Evolutionary conservation across 2,888 invertebrate genomes (phyloP), one percentile per base, ranked within the genome.

Genomic region (Cactoblastis cactorum): DNA sequence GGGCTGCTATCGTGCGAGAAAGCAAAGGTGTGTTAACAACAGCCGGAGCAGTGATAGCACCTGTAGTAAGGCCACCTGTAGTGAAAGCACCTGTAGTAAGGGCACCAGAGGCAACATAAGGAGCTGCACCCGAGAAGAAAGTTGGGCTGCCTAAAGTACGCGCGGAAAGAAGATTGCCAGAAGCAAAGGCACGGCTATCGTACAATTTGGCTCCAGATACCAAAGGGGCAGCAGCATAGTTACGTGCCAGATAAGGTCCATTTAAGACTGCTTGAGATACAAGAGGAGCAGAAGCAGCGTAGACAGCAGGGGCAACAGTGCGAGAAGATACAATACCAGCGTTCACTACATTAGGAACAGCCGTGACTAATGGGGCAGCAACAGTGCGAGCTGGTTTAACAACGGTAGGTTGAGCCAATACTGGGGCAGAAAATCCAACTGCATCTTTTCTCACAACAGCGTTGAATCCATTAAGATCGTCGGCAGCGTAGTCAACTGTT

Each of bases 391-490:
- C 24, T 41, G 82, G 76, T n/a, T 69, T 77, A 1, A 71, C 76
- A 0, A 65, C 72, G 0, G 71, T 69, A 5, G 73, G 63, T 6
- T 72, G 72, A 18, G 76, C 72, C 11, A 72, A 79, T 17, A 78
- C 77, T 2, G 82, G 76, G 1, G 78, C 67, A 19, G 84, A 66
- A 3, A 77, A 70, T 38, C 80, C 72, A 33, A 75, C 82, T 28
- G 91, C 84, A 57, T 90, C 91, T 56, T 90, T 90, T 63, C 88
- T 86, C 22, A 91, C 91, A 15, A 91, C 84, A 33, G 91, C 91
- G 78, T 91, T 91, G 78, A 91, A 91, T 15, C 91, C 91, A 60
- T 91, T 90, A 51, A 90, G 69, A 52, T 90, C 88, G 65, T 91
- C 91, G 52, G 91, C 91, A 46, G 88, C 79, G 77, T 91, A 91